A percentile compares a stretch with the other conserved stretches of the same genome.
Conservation (phyloP, 53 echinoderm and acorn worm species). For the Glandiceps talaboti region DNA sequence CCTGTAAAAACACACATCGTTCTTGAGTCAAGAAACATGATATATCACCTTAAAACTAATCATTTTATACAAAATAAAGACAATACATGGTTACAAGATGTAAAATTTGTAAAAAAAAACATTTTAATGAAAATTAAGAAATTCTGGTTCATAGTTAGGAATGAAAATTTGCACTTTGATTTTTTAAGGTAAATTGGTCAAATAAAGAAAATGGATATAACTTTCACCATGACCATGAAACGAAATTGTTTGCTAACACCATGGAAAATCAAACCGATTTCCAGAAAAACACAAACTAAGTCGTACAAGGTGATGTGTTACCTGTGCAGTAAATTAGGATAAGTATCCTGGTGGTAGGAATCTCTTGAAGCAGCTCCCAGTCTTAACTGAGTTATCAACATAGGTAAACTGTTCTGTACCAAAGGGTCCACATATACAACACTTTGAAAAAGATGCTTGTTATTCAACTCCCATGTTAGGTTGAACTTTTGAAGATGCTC, state of each 20-base stretch:
- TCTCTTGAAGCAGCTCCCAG: slow-evolving; percentile 68
- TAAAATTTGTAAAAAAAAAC: too few species aligned
- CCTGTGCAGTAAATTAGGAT: slow-evolving; percentile 59
- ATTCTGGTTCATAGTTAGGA: too few species aligned
- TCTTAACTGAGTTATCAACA: slow-evolving; percentile 75
- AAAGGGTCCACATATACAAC: slow-evolving; percentile 74
- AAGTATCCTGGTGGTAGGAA: slow-evolving; percentile 50
- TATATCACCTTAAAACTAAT: too few species aligned
- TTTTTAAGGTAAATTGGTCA: too few species aligned
- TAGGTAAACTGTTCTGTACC: slow-evolving; percentile 67
- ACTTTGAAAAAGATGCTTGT: slow-evolving; percentile 97
- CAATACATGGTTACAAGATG: too few species aligned
- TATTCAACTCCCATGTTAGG: slow-evolving; percentile 94
- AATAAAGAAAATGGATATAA: background rate
- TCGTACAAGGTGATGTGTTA: slow-evolving; percentile 11
- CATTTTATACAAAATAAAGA: too few species aligned
- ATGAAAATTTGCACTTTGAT: too few species aligned
- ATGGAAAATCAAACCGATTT: too few species aligned
- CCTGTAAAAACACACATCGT: slow-evolving; percentile 31
- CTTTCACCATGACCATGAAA: background rate
- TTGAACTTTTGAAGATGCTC: slow-evolving; percentile 92
- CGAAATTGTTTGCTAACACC: background rate
- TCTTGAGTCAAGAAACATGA: too few species aligned
- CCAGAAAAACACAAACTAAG: too few species aligned
- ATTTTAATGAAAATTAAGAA: too few species aligned